Conservation (phyloP, 2,797 vertebrate species). For the Natrix natrix region DNA sequence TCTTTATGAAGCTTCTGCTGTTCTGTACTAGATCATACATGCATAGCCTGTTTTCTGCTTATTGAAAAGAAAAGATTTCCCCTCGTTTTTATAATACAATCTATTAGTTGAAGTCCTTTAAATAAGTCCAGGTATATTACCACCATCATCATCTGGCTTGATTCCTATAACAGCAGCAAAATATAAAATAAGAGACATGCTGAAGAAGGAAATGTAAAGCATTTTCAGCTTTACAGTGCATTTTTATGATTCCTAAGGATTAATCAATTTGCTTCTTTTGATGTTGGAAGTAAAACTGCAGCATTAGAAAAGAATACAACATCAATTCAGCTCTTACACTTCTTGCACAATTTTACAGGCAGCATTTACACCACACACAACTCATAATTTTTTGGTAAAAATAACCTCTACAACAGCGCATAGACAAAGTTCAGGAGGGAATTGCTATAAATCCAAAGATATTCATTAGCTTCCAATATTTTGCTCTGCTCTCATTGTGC, state of each 20-base stretch:
- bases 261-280: background rate
- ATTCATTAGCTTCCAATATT: background rate
- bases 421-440: background rate
- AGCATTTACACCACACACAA: background rate
- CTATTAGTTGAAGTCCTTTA: background rate
- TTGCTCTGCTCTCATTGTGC: background rate
- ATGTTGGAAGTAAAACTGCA: background rate
- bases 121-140: background rate
- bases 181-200: background rate
- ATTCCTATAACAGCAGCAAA: background rate
- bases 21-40: background rate
- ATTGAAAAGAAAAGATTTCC: background rate
- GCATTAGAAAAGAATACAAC: background rate
- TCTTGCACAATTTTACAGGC: background rate
- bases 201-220: background rate
- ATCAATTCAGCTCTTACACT: background rate
- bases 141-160: background rate
- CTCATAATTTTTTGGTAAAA: background rate
- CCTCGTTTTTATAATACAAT: background rate
- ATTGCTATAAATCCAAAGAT: background rate
- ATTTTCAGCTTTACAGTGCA: background rate
- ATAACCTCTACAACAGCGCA: background rate
- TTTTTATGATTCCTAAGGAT: background rate
- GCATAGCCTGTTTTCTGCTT: background rate
- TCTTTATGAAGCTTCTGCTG: background rate